These are phyloP conservation scores for Pammene aurita DNA, from an alignment of 2,888 invertebrate species.

Conservation along the genomic window DNA sequence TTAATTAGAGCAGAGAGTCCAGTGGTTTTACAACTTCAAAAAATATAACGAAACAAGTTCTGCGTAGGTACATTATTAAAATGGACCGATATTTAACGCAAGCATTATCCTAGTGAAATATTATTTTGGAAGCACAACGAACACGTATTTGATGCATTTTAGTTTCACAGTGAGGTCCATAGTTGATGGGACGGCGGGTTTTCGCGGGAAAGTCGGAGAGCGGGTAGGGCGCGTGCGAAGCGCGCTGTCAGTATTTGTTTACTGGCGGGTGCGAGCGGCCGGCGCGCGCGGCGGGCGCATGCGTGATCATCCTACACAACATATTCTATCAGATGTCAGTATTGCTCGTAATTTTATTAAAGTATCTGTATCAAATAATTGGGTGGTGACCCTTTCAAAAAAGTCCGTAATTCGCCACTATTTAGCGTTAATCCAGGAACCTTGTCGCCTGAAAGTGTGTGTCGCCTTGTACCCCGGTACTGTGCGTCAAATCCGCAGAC, in stretches of 20 bases:
- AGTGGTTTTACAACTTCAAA: background rate
- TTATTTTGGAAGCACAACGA: conserved; percentile 28
- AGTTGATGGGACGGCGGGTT: conserved; percentile 35
- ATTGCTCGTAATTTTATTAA: conserved; percentile 52
- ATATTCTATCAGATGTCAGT: conserved; percentile 55
- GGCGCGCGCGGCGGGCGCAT: conserved; percentile 51
- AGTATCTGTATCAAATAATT: conserved; percentile 34
- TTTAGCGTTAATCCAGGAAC: no score
- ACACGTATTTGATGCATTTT: conserved; percentile 9
- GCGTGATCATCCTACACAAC: conserved; percentile 52
- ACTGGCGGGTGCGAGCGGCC: conserved; percentile 45
- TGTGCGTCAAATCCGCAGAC: no score
- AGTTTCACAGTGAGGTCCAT: conserved; percentile 32
- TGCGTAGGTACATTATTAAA: conserved; percentile 19
- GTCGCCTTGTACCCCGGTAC: no score
- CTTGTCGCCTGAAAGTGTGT: no score
- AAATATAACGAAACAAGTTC: background rate
- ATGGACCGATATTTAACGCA: conserved; percentile 8
- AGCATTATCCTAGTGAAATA: conserved; percentile 11
- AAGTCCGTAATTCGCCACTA: conserved; percentile 19
- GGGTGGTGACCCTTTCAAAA: conserved; percentile 22
- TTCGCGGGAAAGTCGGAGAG: conserved; percentile 45
- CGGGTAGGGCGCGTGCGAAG: conserved; percentile 42
- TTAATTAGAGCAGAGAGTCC: no score
- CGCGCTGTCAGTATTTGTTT: conserved; percentile 48